Base-by-base conservation (phyloP, 2,888 invertebrate species). In the Tetropium fuscum region DNA sequence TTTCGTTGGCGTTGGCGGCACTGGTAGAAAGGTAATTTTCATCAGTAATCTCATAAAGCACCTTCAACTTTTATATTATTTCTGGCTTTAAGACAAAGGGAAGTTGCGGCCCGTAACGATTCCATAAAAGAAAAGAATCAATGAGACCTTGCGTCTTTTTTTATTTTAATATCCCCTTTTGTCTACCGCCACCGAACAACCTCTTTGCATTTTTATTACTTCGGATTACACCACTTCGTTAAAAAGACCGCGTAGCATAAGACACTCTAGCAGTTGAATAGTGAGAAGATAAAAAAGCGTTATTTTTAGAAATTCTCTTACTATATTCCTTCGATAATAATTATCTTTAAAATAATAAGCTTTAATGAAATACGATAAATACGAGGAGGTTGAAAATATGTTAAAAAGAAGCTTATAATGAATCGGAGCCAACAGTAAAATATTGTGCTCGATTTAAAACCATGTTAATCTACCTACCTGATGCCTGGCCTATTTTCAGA, bases 161-260 rank as follows among this genome's bases (percentile, higher is more conserved):
- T 32, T 40, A 43, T 53, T 53, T 53, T 53, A 53, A 32, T 53
- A 32, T 25, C 6, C 36, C 18, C 48, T 49, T 38, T 36, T 25
- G 36, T 34, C 22, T 22, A 13, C 25, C 8, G 32, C 19, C 16
- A 7, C 19, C 5, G 18, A 13, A 47, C 32, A 47, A 47, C 27
- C 27, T 22, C 30, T 41, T 20, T 41, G 43, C 43, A 41, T 53
- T 53, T 53, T 43, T 41, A 53, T 53, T 16, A 25, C 18, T 44
- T 4, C 15, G 15, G 27, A 27, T 20, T 44, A 20, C 30, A 27
- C 27, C 27, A 25, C 27, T 44, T 44, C 18, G 4, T 27, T 44
- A 27, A 44, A 20, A 27, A 44, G 27, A 15, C n/a, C 16, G 4
- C n/a, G 27, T 27, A 44, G 44, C 27, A 27, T 10, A 2, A 15